A percentile compares a stretch with the other conserved stretches of the same genome.
Conservation (phyloP, 2,888 invertebrate species). For the Phasia obesa region DNA sequence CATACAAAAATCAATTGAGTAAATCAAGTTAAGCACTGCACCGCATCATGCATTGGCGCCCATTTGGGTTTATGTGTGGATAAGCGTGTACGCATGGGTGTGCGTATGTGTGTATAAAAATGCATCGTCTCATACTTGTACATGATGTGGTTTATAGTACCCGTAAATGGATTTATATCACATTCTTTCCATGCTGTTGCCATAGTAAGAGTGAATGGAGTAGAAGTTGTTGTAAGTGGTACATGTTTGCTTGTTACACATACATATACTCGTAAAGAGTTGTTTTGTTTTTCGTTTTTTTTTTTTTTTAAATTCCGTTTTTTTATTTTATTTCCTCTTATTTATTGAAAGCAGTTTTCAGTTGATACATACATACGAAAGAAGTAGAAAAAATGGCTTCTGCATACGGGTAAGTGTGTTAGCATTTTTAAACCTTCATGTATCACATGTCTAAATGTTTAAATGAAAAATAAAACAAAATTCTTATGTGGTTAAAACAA, state of each 20-base stretch:
- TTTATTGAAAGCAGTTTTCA: constrained; percentile 62
- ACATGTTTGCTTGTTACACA: constrained; percentile 35
- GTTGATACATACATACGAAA: constrained; percentile 48
- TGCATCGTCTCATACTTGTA: constrained; percentile 58
- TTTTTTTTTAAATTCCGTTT: too few species aligned
- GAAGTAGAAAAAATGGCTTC: constrained; percentile 10
- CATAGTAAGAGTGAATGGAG: constrained; percentile 23
- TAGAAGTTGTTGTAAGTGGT: constrained; percentile 41
- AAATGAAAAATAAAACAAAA: constrained; percentile 27
- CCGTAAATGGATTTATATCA: constrained; percentile 66
- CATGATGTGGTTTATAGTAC: constrained; percentile 60
- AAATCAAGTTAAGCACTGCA: constrained; percentile 68
- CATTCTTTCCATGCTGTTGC: constrained; percentile 49
- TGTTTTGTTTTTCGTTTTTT: background rate
- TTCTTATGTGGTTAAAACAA: constrained; percentile 22
- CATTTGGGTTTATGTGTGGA: constrained; percentile 50
- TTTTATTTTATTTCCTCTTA: constrained; percentile 29
- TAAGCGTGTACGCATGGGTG: constrained; percentile 27
- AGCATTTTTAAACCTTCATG: constrained; percentile 46
- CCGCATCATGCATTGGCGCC: constrained; percentile 68
- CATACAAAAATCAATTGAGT: constrained; percentile 68
- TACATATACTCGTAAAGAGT: constrained; percentile 12
- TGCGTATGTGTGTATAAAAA: constrained; percentile 37
- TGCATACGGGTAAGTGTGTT: constrained; percentile 33
- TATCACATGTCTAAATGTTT: constrained; percentile 32